Base-by-base conservation (phyloP, 2,113 vertebrate species). In the Periophthalmodon schlosseri region DNA sequence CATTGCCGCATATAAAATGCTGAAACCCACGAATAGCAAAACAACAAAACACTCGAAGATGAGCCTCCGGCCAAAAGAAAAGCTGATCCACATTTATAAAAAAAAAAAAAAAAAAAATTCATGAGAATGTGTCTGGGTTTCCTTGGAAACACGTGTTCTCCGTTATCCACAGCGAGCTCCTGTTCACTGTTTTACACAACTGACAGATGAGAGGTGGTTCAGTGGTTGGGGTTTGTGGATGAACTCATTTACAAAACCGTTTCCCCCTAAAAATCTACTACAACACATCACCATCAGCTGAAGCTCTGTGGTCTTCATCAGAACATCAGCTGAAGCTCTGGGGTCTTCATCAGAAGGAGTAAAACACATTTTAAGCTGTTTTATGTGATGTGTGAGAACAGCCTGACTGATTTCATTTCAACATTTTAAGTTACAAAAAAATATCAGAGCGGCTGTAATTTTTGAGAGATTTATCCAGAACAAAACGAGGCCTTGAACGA, bases 381-480 rank as follows among this genome's bases (percentile, higher is more conserved):
- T 74, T 1, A 2, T 70, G 56, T 79, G 63, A 52, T 84, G 50
- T 72, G 80, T 33, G 70, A 61, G 18, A 63, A n/a, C 8, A 8
- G 71, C 15, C 57, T 83, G 72, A 87, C 71, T 58, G 72, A 60
- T 34, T 89, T 91, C 80, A 87, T 88, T 85, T 83, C 65, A 81
- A 84, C 70, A 58, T 69, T 89, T 28, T 69, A 75, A 85, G 90
- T 86, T 81, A 78, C 84, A 78, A 81, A 79, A 85, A 86, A 79
- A 86, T 82, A 78, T 16, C 15, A 33, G 76, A 65, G 65, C 44
- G 61, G 63, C 78, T 79, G 82, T 89, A 84, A 91, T 88, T 91
- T 76, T 57, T 68, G 4, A 33, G 34, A 84, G 89, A 91, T 92
- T 91, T 91, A 92, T 88, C 75, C 72, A 54, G 44, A 57, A 86